Conservation (phyloP, 2,113 vertebrate genomes). For the Rhynchopsitta pachyrhyncha region DNA sequence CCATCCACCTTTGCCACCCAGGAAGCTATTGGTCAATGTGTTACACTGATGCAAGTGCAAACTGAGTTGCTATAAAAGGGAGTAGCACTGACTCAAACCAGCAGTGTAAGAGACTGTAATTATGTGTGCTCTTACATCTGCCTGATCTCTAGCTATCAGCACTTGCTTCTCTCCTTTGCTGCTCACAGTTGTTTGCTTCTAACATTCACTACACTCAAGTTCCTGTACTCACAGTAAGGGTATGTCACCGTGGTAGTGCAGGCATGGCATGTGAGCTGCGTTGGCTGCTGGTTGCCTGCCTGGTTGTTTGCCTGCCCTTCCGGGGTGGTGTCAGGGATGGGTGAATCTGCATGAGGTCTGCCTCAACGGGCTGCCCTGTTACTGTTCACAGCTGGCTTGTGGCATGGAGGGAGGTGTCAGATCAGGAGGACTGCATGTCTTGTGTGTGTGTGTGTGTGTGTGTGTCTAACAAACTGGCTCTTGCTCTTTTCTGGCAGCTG, state of each 20-base stretch:
- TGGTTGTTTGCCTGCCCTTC: background rate
- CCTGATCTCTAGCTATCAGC: background rate
- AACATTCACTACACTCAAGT: background rate
- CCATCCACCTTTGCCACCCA: background rate
- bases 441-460: background rate
- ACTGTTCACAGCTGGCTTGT: background rate
- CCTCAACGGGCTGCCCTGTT: background rate
- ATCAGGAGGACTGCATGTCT: background rate
- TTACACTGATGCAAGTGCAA: background rate
- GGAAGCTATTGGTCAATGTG: background rate
- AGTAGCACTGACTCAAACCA: background rate
- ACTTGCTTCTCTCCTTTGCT: background rate
- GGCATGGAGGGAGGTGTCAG: background rate
- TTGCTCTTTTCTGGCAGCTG: background rate
- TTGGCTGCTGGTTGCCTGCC: background rate
- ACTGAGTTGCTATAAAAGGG: background rate
- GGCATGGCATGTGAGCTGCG: fast-evolving
- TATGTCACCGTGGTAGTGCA: background rate
- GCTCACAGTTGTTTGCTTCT: background rate
- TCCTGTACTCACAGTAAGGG: background rate
- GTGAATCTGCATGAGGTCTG: background rate
- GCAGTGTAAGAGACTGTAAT: background rate
- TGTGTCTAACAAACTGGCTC: background rate
- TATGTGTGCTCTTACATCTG: background rate
- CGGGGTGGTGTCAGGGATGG: background rate